Evolutionary conservation across 2,888 invertebrate genomes (phyloP).

Genomic region (Chirona hameri): DNA sequence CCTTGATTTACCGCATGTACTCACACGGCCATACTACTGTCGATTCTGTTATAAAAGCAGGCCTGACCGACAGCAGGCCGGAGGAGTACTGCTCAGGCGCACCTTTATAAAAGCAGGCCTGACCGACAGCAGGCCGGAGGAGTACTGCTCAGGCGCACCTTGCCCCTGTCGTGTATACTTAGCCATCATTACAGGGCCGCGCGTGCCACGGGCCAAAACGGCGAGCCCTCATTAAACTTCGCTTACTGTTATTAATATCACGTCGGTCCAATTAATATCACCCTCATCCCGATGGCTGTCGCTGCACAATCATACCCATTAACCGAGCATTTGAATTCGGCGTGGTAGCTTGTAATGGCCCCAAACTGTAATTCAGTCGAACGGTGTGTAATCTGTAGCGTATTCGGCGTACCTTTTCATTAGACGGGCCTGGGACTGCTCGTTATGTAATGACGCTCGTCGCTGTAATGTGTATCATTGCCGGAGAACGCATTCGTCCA

Average conservation of each 20-base stretch:
- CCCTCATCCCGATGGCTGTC: neutral
- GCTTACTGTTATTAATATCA: constrained; percentile 26
- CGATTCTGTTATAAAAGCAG: too few species aligned
- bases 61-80: neutral
- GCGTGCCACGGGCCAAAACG: neutral
- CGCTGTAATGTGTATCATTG: constrained; percentile 23
- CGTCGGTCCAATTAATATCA: constrained; percentile 24
- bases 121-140: neutral
- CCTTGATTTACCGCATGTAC: too few species aligned
- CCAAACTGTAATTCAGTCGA: constrained; percentile 3
- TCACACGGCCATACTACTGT: too few species aligned
- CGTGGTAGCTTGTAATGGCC: neutral
- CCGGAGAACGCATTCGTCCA: neutral
- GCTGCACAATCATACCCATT: neutral
- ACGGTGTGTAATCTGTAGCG: constrained; percentile 8
- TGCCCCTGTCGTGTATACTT: constrained; percentile 12
- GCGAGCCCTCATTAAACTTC: neutral
- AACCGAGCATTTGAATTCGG: constrained; percentile 8
- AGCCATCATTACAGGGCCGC: neutral
- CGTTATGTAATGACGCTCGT: constrained; percentile 23
- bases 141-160: neutral
- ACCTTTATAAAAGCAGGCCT: too few species aligned
- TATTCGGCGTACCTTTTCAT: constrained; percentile 24
- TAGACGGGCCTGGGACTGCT: neutral
- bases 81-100: neutral